Percentiles rank a stretch among this genome's conserved stretches.
These are phyloP conservation scores for Peribatodes rhomboidaria DNA, from an alignment of 2,888 invertebrate species.

Conservation along the genomic window DNA sequence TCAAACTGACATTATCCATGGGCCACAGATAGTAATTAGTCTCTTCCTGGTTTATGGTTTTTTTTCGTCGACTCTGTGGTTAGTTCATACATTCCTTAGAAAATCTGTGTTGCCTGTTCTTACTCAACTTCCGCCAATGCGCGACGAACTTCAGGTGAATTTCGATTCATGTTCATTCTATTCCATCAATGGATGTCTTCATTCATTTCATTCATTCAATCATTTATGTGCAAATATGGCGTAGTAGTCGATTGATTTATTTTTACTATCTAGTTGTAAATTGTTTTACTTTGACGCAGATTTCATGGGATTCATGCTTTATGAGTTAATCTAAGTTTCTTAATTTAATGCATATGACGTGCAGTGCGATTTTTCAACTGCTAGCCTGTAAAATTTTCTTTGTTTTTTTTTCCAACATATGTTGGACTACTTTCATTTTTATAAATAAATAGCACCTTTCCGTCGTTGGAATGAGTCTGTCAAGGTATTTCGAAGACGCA, in stretches of 20 bases:
- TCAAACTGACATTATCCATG: neutral
- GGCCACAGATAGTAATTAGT: neutral
- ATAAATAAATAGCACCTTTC: conserved; percentile 58
- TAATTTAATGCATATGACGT: conserved; percentile 52
- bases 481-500: conserved; percentile 59
- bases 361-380: conserved; percentile 54
- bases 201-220: conserved; percentile 18
- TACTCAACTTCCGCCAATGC: neutral
- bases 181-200: neutral
- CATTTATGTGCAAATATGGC: conserved; percentile 64
- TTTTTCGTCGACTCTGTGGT: no score
- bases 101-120: neutral
- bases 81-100: no score
- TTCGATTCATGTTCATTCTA: neutral
- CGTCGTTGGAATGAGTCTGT: conserved; percentile 67
- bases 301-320: conserved; percentile 75
- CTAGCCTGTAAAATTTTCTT: conserved; percentile 61
- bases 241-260: conserved; percentile 72
- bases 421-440: conserved; percentile 70
- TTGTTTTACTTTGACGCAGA: conserved; percentile 79
- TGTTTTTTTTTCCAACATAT: conserved; percentile 75
- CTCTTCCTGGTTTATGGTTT: no score
- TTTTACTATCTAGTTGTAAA: conserved; percentile 80
- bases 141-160: conserved; percentile 5
- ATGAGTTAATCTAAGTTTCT: conserved; percentile 58